Base-by-base conservation (phyloP, 2,888 invertebrate species). In the Rapana venosa region DNA sequence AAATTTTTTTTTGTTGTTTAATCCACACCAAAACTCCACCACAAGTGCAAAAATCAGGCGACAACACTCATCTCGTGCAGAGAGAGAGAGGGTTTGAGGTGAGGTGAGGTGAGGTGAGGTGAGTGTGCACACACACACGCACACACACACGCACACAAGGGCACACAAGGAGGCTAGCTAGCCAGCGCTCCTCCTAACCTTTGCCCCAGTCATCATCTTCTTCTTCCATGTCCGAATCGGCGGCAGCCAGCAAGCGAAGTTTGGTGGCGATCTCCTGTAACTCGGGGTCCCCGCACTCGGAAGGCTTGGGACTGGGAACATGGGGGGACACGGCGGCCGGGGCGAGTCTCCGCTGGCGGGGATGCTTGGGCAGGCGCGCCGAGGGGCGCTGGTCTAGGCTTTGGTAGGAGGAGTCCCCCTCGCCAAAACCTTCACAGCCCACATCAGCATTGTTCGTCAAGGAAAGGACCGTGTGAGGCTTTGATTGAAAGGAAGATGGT, bases 191-290 rank as follows among this genome's bases (percentile, higher is more conserved):
- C 5, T 15, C 47, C 11, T 47, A 22, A 83, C 81, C 81, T 83
- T 83, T 36, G 47, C 11, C 81, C 81, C 81, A 83, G 47, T 83
- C 81, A 32, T 79, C 30, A 1, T 47, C 30, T 79, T 94, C 93
- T 93, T 93, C 94, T 93, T 93, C 92, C 90, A 92, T 90, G 84
- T 81, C 89, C 13, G 93, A 93, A 30, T 93, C 93, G 20, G 93
- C 93, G 56, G 92, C 90, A 70, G 93, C 93, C 87, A 94, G 92
- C 88, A 93, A 93, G 89, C 92, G 93, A 74, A 94, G 92, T 91
- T 94, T 94, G 92, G 93, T 91, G 87, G 93, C 92, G 83, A 94
- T 93, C 91, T 93, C 94, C 90, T 93, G 93, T 87, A 94, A 91
- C 92, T 94, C 94, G 85, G 94, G 94, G 90, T 94, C 94, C 87